A percentile compares a stretch with the other conserved stretches of the same genome.
Evolutionary conservation across 2,797 vertebrate genomes (phyloP).

Genomic region (Pangasius macronema): DNA sequence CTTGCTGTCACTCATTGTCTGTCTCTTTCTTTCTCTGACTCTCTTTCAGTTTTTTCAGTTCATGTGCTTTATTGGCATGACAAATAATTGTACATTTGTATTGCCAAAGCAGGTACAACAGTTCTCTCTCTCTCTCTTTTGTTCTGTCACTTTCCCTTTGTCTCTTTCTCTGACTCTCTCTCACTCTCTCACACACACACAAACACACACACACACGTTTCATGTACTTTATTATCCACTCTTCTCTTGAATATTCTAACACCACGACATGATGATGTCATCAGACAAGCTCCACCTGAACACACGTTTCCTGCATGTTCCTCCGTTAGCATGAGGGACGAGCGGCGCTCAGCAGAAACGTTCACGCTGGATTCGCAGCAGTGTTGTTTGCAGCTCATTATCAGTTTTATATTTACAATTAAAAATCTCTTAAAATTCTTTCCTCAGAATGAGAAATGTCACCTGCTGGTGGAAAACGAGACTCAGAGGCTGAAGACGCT

Average conservation of each 20-base stretch:
- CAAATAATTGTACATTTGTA: no score
- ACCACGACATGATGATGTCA: no score
- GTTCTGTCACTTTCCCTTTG: no score
- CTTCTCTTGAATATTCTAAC: not conserved
- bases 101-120: no score
- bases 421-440: not conserved
- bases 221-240: no score
- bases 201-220: not conserved
- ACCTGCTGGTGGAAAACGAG: conserved; percentile 92
- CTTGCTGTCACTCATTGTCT: no score
- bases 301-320: not conserved
- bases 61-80: no score
- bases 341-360: not conserved
- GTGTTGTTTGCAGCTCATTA: not conserved
- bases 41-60: no score
- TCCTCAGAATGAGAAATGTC: conserved; percentile 93
- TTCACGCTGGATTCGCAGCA: not conserved
- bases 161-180: no score
- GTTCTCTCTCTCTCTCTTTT: no score
- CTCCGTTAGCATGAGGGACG: rapidly evolving
- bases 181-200: no score
- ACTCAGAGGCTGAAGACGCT: conserved; percentile 89
- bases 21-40: no score
- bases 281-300: not conserved
- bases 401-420: not conserved